phyloP scores from a whole-genome alignment of 2,888 invertebrate genomes.

The Oxyteleia sp. region DNA sequence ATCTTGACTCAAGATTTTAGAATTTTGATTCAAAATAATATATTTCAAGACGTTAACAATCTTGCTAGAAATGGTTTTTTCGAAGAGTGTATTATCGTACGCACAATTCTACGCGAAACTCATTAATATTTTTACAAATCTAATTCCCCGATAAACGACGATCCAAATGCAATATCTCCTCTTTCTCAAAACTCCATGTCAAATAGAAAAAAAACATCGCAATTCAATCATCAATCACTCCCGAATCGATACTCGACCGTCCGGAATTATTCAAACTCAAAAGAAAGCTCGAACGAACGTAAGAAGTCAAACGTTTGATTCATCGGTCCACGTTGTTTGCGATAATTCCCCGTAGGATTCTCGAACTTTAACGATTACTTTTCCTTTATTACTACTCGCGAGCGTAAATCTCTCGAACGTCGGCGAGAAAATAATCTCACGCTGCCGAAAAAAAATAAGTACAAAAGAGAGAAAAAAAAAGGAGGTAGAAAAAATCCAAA shows the following conservation, averaged over 20 bases:
- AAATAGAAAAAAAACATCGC: slow-evolving; percentile 29
- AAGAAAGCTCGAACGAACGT: slow-evolving; percentile 46
- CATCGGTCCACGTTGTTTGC: slow-evolving; percentile 46
- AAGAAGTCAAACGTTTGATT: slow-evolving; percentile 62
- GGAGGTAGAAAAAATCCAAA: too few relatives aligned
- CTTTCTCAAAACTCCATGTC: slow-evolving; percentile 32
- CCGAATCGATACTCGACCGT: slow-evolving; percentile 29
- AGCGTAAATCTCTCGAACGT: slow-evolving; percentile 36
- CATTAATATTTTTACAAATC: too few relatives aligned
- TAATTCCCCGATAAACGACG: too few relatives aligned
- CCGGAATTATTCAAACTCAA: slow-evolving; percentile 45
- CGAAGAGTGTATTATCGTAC: too few relatives aligned
- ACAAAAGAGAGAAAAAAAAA: too few relatives aligned
- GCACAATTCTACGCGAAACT: too few relatives aligned
- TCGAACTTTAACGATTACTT: slow-evolving; percentile 42
- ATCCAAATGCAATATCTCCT: too few relatives aligned
- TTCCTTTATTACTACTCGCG: slow-evolving; percentile 42
- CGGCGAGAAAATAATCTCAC: neutral
- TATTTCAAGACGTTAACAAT: too few relatives aligned
- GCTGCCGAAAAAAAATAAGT: too few relatives aligned
- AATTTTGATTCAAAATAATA: too few relatives aligned
- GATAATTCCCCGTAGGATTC: slow-evolving; percentile 54
- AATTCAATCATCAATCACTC: slow-evolving; percentile 51
- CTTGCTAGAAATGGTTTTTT: too few relatives aligned
- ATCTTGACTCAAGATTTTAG: too few relatives aligned